A percentile compares a stretch with the other conserved stretches of the same genome.
These are phyloP conservation scores for Cettia cetti DNA, from an alignment of 2,113 vertebrate species.

Conservation along the genomic window DNA sequence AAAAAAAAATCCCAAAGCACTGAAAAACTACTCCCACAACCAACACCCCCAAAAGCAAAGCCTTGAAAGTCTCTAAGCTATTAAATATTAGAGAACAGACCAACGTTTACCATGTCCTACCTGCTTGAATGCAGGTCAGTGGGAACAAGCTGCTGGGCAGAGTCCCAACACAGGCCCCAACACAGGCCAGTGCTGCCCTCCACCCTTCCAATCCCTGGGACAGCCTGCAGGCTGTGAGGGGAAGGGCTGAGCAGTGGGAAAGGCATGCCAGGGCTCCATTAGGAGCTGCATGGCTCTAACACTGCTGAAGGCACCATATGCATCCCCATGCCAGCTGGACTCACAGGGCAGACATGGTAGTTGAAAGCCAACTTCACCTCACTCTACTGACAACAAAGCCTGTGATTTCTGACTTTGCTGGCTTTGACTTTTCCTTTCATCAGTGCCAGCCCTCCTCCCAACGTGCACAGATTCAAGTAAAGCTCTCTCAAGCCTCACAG, in stretches of 20 bases:
- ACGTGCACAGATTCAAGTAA: fast-evolving
- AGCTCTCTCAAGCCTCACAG: neutral
- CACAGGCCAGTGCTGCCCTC: neutral
- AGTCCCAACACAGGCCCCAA: neutral
- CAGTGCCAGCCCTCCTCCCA: neutral
- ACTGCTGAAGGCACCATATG: neutral
- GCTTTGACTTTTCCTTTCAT: neutral
- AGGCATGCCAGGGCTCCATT: neutral
- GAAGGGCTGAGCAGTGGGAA: neutral
- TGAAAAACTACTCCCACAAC: neutral
- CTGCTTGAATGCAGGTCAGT: neutral
- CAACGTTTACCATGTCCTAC: neutral
- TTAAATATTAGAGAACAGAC: neutral
- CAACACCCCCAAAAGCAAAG: neutral
- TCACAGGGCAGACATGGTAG: fast-evolving
- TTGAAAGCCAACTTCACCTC: neutral
- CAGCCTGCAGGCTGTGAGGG: neutral
- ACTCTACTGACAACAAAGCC: neutral
- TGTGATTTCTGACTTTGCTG: neutral
- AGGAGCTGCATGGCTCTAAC: neutral
- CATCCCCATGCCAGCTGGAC: no score
- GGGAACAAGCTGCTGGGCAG: neutral
- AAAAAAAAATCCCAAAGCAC: neutral
- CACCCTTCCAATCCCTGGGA: neutral
- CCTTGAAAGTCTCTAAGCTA: neutral